phyloP scores from a whole-genome alignment of 1,140 invertebrate genomes.

The Drosophila obscura region DNA sequence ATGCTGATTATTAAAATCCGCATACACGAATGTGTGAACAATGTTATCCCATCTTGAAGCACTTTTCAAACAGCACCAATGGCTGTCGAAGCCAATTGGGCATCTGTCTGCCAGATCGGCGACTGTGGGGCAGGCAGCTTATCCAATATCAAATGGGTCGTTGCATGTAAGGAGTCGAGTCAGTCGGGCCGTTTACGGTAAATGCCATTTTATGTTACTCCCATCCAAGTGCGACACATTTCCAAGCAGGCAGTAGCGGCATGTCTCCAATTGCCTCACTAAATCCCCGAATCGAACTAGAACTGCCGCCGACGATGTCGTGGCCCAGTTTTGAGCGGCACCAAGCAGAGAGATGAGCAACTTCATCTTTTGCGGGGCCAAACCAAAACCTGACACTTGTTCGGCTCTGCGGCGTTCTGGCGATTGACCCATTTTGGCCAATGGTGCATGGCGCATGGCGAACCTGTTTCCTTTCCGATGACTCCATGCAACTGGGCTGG shows the following conservation, averaged over 20 bases:
- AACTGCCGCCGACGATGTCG: constrained; percentile 27
- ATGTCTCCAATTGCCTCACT: constrained; percentile 5
- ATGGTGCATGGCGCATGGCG: constrained; percentile 24
- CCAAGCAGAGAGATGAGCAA: constrained; percentile 23
- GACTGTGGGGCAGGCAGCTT: constrained; percentile 6
- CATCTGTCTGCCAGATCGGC: constrained; percentile 5
- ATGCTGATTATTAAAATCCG: constrained; percentile 20
- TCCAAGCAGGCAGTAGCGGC: constrained; percentile 9
- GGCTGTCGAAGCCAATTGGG: constrained; percentile 23
- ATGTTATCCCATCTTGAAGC: constrained; percentile 13
- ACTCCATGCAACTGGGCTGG: constrained; percentile 8
- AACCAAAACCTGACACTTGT: constrained; percentile 52
- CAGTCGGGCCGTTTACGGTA: constrained; percentile 42
- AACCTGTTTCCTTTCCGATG: constrained; percentile 61
- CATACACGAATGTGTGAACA: constrained; percentile 23
- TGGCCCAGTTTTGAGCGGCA: constrained; percentile 58
- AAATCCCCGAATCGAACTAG: constrained; percentile 49
- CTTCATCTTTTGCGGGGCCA: constrained; percentile 44
- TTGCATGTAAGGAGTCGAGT: constrained; percentile 42
- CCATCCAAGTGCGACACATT: constrained; percentile 32
- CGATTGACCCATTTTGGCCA: constrained; percentile 72
- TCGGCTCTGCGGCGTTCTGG: constrained; percentile 45
- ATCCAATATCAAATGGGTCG: constrained; percentile 39
- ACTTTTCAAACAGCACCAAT: constrained; percentile 15
- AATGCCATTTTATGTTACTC: constrained; percentile 29